Evolutionary conservation across 2,113 vertebrate genomes (phyloP), one percentile per base, ranked within the genome.

Genomic region (Zeus faber): DNA sequence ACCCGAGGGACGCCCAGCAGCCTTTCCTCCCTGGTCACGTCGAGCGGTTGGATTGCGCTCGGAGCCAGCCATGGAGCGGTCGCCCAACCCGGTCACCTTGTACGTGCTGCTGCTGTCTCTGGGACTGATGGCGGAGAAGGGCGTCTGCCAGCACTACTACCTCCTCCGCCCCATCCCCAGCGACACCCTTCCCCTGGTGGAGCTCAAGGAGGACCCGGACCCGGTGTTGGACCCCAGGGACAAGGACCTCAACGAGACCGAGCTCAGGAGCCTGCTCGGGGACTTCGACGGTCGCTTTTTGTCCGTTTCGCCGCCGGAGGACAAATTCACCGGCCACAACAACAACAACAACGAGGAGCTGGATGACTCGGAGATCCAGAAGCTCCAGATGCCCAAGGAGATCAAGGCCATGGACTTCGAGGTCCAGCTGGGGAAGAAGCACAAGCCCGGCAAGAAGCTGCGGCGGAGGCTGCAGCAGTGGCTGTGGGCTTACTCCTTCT

Each of bases 401-500:
- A 96, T 97, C 91, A 89, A 92, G 35, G 89, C 91, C 31, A 79
- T 97, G 89, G 94, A 98, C 56, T 94, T 93, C 58, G 95, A 98
- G 67, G 83, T 89, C 46, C 91, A 90, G 81, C 83, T 91, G 80
- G 90, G 92, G 70, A 94, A 93, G 77, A 93, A 92, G 76, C 89
- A 91, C 65, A 92, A 92, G 61, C 89, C 94, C 49, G 95, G 91
- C 65, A 93, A 93, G 87, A 98, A 98, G 70, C 90, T 96, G 74
- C 91, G 93, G 79, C 91, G 95, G 80, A 91, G 93, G 87, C 83
- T 98, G 80, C 95, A 97, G 90, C 91, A 96, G 91, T 98, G 95
- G 95, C 91, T 99, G 70, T 96, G 96, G 95, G 93, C 92, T 46
- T 93, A 95, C 85, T 92, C 94, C 5, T 94, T 93, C 84, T 99